These are phyloP conservation scores for Alexandromys fortis DNA, from an alignment of 2,113 vertebrate genomes.

Conservation along the genomic window DNA sequence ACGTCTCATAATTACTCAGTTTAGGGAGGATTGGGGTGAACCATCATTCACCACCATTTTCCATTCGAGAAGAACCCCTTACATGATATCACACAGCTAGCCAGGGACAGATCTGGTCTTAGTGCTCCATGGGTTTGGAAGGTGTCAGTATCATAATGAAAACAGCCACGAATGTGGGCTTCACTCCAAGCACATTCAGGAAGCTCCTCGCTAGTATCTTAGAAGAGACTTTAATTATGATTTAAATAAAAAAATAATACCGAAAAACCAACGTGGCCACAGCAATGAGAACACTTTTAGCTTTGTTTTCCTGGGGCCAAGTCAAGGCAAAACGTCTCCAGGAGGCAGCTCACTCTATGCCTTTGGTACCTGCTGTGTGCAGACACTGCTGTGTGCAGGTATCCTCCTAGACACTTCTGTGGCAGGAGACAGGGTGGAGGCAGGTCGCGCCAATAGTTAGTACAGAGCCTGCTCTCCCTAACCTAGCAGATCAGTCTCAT, in stretches of 20 bases:
- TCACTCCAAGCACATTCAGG: neutral
- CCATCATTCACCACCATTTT: neutral
- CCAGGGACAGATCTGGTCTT: neutral
- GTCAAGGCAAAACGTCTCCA: neutral
- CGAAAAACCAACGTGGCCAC: neutral
- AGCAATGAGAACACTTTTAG: neutral
- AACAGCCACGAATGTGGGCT: neutral
- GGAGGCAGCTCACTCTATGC: neutral
- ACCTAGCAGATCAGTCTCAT: neutral
- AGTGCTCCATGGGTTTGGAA: neutral
- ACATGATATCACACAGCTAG: neutral
- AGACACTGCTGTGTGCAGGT: neutral
- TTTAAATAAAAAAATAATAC: neutral
- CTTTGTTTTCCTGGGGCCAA: neutral
- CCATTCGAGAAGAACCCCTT: neutral
- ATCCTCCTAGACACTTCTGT: too few species aligned
- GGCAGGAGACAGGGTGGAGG: accelerated
- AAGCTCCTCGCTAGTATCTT: neutral
- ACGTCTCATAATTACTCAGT: neutral
- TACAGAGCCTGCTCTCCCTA: neutral
- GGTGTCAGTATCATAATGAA: neutral
- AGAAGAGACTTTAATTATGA: neutral
- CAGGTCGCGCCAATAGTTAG: neutral
- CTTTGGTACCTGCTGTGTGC: neutral
- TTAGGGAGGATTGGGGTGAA: neutral